Evolutionary conservation across 2,797 vertebrate genomes (phyloP).

Genomic region (Esox lucius): DNA sequence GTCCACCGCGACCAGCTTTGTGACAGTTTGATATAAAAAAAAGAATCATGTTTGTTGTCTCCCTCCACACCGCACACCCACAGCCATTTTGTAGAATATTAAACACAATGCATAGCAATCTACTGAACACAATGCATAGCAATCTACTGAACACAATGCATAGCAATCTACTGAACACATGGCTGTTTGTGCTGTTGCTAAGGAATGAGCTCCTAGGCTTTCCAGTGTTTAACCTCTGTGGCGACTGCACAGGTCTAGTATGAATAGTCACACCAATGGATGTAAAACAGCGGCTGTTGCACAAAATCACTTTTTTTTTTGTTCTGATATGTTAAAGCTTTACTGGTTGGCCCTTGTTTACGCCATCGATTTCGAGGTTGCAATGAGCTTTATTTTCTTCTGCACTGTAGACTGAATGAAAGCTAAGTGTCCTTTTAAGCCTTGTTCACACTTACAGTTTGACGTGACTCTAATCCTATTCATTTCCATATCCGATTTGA

Average conservation of each 20-base stretch:
- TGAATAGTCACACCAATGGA: constrained; percentile 29
- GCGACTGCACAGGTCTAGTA: constrained; percentile 13
- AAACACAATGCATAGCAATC: not conserved
- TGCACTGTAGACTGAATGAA: not conserved
- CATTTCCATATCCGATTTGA: no score
- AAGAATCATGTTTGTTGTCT: not conserved
- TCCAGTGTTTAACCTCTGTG: constrained; percentile 22
- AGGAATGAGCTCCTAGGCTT: constrained; percentile 30
- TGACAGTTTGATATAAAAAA: constrained; percentile 10
- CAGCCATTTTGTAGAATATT: constrained; percentile 11
- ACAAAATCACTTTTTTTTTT: constrained; percentile 38
- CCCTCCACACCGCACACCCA: not conserved
- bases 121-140: no score
- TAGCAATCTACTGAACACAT: not conserved
- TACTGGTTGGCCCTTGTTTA: constrained; percentile 20
- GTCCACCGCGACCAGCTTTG: constrained; percentile 8
- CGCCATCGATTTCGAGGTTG: constrained; percentile 21
- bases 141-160: not conserved
- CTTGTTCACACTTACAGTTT: no score
- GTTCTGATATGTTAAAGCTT: constrained; percentile 26
- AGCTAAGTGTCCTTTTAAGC: not conserved
- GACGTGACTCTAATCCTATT: no score
- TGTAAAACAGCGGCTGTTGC: constrained; percentile 30
- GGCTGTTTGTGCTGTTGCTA: constrained; percentile 35
- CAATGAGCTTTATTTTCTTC: not conserved